Percentiles rank a stretch among this genome's conserved stretches.
phyloP scores from a whole-genome alignment of 2,797 vertebrate species.

The Remorina albescens region DNA sequence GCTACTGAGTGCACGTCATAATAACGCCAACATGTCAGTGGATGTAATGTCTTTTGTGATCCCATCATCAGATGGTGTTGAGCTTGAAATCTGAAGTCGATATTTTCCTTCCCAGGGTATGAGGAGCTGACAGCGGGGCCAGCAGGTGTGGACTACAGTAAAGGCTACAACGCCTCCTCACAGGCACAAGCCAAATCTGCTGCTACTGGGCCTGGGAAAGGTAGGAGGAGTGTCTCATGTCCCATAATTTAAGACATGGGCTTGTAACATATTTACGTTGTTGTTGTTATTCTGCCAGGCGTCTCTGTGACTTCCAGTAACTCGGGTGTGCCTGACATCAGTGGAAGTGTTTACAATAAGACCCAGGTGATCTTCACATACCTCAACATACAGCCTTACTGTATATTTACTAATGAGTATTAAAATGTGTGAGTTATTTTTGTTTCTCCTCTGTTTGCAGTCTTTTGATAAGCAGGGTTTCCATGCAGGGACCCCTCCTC shows the following conservation, averaged over 20 bases:
- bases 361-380: conserved; percentile 88
- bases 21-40: no score
- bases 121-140: conserved; percentile 94
- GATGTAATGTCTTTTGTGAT: no score
- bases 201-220: conserved; percentile 93
- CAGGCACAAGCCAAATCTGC: conserved; percentile 95
- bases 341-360: conserved; percentile 96
- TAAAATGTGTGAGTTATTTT: neutral
- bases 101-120: conserved; percentile 84
- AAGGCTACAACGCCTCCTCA: conserved; percentile 93
- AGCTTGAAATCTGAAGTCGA: neutral
- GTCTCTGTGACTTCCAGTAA: conserved; percentile 94
- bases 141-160: conserved; percentile 92
- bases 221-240: conserved; percentile 69
- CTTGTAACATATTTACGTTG: neutral
- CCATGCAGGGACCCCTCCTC: conserved; percentile 94
- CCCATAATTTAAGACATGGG: neutral
- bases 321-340: conserved; percentile 94
- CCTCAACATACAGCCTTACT: neutral
- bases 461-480: conserved; percentile 99
- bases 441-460: conserved; percentile 69
- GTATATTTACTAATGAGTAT: neutral
- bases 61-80: no score
- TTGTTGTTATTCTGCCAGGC: conserved; percentile 75
- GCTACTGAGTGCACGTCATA: no score